These are phyloP conservation scores for Halcyon senegalensis DNA, from an alignment of 2,113 vertebrate genomes.

Conservation along the genomic window DNA sequence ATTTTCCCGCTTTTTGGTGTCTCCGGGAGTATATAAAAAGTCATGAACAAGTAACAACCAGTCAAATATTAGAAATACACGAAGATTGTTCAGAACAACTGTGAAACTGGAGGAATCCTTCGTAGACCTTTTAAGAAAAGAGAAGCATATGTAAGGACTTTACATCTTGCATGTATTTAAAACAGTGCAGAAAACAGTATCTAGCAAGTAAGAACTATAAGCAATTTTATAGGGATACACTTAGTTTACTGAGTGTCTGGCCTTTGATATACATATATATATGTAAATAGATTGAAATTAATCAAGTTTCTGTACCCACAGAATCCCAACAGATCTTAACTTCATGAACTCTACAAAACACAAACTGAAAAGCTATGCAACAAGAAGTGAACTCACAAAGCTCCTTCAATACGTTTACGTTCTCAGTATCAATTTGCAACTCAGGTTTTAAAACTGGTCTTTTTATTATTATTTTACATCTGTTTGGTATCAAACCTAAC, in stretches of 20 bases:
- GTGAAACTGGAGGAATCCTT: constrained; percentile 95
- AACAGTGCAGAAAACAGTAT: neutral
- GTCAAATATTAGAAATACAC: constrained; percentile 96
- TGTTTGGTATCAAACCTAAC: neutral
- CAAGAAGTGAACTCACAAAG: neutral
- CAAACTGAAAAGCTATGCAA: neutral
- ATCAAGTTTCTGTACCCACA: neutral
- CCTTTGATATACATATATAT: neutral
- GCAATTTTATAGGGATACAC: neutral
- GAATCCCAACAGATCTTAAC: neutral
- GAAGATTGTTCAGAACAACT: constrained; percentile 93
- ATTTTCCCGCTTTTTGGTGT: constrained; percentile 66
- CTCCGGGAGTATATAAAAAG: constrained; percentile 84
- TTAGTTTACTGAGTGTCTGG: neutral
- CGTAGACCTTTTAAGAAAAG: constrained; percentile 81
- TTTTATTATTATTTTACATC: neutral
- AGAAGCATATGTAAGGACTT: neutral
- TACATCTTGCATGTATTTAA: neutral
- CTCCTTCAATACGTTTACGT: neutral
- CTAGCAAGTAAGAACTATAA: neutral
- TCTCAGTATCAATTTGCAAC: neutral
- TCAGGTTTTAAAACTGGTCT: neutral
- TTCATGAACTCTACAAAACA: neutral
- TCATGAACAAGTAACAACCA: constrained; percentile 91
- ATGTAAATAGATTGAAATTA: neutral